Evolutionary conservation across 2,113 vertebrate genomes (phyloP).

Genomic region (Arvicanthis niloticus): DNA sequence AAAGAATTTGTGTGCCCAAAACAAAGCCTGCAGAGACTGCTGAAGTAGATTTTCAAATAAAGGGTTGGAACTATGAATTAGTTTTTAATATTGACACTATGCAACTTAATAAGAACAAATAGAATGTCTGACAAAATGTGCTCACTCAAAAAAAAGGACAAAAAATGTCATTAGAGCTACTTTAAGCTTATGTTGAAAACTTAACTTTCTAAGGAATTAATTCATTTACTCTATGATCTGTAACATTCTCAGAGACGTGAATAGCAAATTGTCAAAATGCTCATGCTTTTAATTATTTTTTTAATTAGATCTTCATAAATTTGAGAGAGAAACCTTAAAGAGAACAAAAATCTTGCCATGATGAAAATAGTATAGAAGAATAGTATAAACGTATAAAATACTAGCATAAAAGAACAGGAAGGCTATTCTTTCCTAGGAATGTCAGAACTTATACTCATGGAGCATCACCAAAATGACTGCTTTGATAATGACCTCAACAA

Average conservation of each 20-base stretch:
- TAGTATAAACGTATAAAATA: too few species aligned
- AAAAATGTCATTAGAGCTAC: background rate
- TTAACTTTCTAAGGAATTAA: conserved; percentile 46
- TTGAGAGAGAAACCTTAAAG: too few species aligned
- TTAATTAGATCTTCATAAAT: conserved; percentile 69
- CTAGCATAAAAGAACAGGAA: too few species aligned
- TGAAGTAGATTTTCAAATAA: background rate
- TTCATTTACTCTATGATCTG: conserved; percentile 37
- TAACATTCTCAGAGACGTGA: background rate
- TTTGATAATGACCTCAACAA: too few species aligned
- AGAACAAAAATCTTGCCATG: too few species aligned
- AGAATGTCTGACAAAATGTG: background rate
- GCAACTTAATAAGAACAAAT: background rate
- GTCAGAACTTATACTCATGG: too few species aligned
- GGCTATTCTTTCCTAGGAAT: too few species aligned
- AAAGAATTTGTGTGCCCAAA: background rate
- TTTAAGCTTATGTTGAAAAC: background rate
- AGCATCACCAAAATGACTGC: too few species aligned
- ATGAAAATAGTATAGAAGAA: too few species aligned
- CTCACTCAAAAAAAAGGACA: background rate
- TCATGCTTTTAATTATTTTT: conserved; percentile 58
- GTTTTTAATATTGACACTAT: background rate
- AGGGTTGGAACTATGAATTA: background rate
- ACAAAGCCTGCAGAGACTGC: background rate
- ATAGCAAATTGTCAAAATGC: conserved; percentile 31